Evolutionary conservation across 2,113 vertebrate genomes (phyloP), one percentile per base, ranked within the genome.

Genomic region (Hyla sarda): DNA sequence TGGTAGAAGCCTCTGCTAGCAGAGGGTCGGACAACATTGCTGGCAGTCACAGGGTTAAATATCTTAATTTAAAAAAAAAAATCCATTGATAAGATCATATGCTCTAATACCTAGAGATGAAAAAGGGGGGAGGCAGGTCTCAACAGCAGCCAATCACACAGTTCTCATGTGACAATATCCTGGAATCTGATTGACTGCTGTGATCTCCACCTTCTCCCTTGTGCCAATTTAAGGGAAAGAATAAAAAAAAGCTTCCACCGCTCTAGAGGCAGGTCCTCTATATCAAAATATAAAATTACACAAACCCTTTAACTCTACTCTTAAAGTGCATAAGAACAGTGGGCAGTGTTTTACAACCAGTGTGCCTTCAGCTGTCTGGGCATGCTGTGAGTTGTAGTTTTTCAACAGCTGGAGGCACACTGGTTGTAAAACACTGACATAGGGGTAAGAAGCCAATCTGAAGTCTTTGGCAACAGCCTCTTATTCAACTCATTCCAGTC

Each of bases 281-380:
- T 45, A 45, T 5, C 4, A 45, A 45, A 45, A 45, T 5, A 45
- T 10, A 41, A 41, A 41, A 41, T 5, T 28, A 62, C 4, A 28
- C n/a, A 62, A n/a, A n/a, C 21, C 58, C 62, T 30, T 30, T 13
- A 65, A 65, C 28, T 13, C n/a, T 28, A 9, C n/a, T 65, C 62
- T 65, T 65, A 65, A 65, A 65, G 62, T 65, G 62, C 62, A 30
- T 65, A 0, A 65, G 62, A 62, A 65, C 62, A 30, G n/a, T n/a
- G n/a, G n/a, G n/a, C n/a, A n/a, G n/a, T n/a, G n/a, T n/a, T n/a
- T n/a, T n/a, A n/a, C n/a, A n/a, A n/a, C n/a, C n/a, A n/a, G n/a
- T n/a, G n/a, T n/a, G n/a, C n/a, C n/a, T n/a, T n/a, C n/a, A n/a
- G n/a, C n/a, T n/a, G n/a, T n/a, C n/a, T n/a, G n/a, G n/a, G n/a